phyloP scores from a whole-genome alignment of 2,888 invertebrate species.

The Notodonta ziczac region DNA sequence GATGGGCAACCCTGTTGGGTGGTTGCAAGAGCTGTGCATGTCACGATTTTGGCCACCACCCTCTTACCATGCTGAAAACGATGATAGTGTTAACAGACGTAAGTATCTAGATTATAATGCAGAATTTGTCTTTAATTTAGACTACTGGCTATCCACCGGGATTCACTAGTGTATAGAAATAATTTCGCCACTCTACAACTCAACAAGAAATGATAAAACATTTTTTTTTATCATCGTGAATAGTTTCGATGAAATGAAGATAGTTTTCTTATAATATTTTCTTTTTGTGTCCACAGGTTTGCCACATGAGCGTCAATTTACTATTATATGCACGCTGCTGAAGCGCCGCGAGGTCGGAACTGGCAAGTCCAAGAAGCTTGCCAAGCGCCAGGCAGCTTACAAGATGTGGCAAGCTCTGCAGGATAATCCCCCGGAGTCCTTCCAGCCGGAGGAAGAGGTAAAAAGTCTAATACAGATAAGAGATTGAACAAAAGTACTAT shows the following conservation, averaged over 20 bases:
- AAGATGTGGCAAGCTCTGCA: slow-evolving; percentile 96
- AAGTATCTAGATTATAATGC: slow-evolving; percentile 41
- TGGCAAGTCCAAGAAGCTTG: slow-evolving; percentile 98
- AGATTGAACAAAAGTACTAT: not conserved
- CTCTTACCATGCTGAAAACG: slow-evolving; percentile 94
- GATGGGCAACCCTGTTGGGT: slow-evolving; percentile 97
- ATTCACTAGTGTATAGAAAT: too few relatives aligned
- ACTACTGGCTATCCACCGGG: too few relatives aligned
- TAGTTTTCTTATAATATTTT: too few relatives aligned
- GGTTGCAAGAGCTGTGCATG: slow-evolving; percentile 98
- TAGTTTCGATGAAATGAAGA: too few relatives aligned
- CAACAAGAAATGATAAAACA: too few relatives aligned
- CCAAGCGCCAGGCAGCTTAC: slow-evolving; percentile 97
- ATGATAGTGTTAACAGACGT: slow-evolving; percentile 86
- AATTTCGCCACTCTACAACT: too few relatives aligned
- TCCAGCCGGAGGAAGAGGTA: slow-evolving; percentile 88
- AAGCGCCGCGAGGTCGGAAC: slow-evolving; percentile 93
- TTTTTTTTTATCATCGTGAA: too few relatives aligned
- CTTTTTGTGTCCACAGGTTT: slow-evolving; percentile 77
- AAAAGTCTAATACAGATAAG: not conserved
- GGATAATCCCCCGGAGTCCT: slow-evolving; percentile 89
- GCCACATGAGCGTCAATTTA: slow-evolving; percentile 97
- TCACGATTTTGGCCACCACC: slow-evolving; percentile 98
- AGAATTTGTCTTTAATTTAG: too few relatives aligned
- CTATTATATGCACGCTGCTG: slow-evolving; percentile 94